Evolutionary conservation across 1,140 invertebrate species (phyloP), one percentile per base, ranked within the genome.

Genomic region (Aphelinus certus): DNA sequence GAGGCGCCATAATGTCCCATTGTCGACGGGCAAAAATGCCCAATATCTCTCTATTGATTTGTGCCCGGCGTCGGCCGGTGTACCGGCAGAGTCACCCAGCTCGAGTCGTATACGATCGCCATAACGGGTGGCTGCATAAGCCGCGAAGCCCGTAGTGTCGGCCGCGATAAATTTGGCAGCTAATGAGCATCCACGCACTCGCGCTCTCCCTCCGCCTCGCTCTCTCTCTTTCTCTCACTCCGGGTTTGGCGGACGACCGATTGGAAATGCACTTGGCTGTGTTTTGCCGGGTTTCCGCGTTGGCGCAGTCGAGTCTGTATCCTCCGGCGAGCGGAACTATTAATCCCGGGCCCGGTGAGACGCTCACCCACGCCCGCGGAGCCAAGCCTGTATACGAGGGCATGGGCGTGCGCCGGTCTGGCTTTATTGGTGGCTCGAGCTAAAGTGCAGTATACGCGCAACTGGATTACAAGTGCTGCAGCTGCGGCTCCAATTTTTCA

Each of bases 291-390:
- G 69, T 75, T 78, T 74, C 74, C 67, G 60, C 53, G 10, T 3
- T 26, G 60, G 7, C 7, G 26, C 26, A 26, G 26, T 26, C 45
- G 7, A 9, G 4, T 48, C 53, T 43, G 3, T 45, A 4, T 48
- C 53, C 58, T 9, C 51, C 58, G 10, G 61, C 60, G 71, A 26
- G 65, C 71, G 76, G 71, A 77, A 77, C 76, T 77, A 73, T 77
- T 77, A 77, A 77, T 77, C 67, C 71, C 64, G 57, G 55, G 72
- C 62, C 26, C 62, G 66, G 56, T 42, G 74, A 67, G 57, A 68
- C 69, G 68, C 55, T 67, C 75, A 73, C 70, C 75, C 70, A 76
- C 70, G 70, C 65, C 46, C 49, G 46, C 9, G 46, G 26, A 58
- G 57, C 58, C 58, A 43, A 60, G 58, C 55, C 45, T 62, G 51